A percentile compares a stretch with the other conserved stretches of the same genome.
These are phyloP conservation scores for Carassius auratus DNA, from an alignment of 2,113 vertebrate genomes.

Conservation along the genomic window DNA sequence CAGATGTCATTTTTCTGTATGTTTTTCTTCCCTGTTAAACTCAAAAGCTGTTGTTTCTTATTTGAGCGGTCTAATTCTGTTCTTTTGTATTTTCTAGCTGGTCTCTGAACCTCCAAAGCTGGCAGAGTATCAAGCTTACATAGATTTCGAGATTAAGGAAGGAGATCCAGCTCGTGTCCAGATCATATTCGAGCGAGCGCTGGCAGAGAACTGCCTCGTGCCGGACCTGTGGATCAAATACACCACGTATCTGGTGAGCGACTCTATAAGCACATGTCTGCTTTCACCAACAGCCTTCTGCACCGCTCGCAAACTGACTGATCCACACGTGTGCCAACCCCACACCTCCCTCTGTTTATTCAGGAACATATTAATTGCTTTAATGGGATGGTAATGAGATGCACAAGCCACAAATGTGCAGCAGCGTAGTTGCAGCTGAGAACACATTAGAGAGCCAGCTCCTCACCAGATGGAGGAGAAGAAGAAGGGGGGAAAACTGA, in stretches of 20 bases:
- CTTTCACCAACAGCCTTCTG: background rate
- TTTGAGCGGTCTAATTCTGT: too few species aligned
- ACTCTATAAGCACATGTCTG: background rate
- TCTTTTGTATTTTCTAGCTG: constrained; percentile 83
- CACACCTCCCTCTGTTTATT: constrained; percentile 42
- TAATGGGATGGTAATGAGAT: constrained; percentile 56
- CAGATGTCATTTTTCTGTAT: background rate
- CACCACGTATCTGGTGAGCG: constrained; percentile 91
- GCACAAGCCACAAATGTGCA: constrained; percentile 9
- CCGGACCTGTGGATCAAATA: constrained; percentile 95
- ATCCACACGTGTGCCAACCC: background rate
- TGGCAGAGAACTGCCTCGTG: constrained; percentile 96
- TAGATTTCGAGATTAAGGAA: constrained; percentile 89
- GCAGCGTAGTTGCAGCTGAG: constrained; percentile 11
- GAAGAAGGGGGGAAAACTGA: background rate
- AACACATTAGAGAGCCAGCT: constrained; percentile 17
- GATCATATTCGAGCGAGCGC: constrained; percentile 88
- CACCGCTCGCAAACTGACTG: constrained; percentile 1
- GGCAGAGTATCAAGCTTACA: constrained; percentile 91
- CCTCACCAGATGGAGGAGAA: constrained; percentile 28
- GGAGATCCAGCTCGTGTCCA: constrained; percentile 93
- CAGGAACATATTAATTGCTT: constrained; percentile 45
- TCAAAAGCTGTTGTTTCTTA: background rate
- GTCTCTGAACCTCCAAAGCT: constrained; percentile 89
- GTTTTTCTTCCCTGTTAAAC: background rate